These are phyloP conservation scores for Graptemys geographica DNA, from an alignment of 2,797 vertebrate genomes.

Conservation along the genomic window DNA sequence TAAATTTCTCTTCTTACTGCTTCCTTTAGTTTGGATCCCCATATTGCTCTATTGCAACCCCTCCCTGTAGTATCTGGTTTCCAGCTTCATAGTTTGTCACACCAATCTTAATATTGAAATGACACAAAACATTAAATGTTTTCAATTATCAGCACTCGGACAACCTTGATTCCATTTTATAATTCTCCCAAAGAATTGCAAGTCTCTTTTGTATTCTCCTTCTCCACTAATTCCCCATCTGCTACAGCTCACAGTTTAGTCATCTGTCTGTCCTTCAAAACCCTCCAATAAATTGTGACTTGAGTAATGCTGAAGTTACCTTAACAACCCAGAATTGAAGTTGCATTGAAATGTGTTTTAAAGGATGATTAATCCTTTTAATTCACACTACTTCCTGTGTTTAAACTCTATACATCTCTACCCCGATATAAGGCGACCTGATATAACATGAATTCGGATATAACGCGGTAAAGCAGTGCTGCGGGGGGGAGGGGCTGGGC, in stretches of 20 bases:
- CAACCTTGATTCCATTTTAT: not conserved
- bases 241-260: not conserved
- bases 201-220: too few species aligned
- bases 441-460: too few species aligned
- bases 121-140: too few species aligned
- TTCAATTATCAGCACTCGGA: too few species aligned
- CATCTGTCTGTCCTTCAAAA: not conserved
- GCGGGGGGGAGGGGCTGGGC: too few species aligned
- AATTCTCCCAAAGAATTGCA: not conserved
- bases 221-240: not conserved
- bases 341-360: not conserved
- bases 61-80: too few species aligned
- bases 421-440: too few species aligned
- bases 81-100: too few species aligned
- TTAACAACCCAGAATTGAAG: not conserved
- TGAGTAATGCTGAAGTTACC: not conserved
- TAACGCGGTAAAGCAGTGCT: too few species aligned
- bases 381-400: not conserved
- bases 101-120: too few species aligned
- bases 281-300: not conserved
- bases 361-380: not conserved
- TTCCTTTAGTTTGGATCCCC: not conserved
- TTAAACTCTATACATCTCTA: not conserved
- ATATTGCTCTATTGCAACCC: too few species aligned
- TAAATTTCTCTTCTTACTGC: fast-evolving